phyloP scores from a whole-genome alignment of 1,140 invertebrate species.

The Eriosoma lanigerum region DNA sequence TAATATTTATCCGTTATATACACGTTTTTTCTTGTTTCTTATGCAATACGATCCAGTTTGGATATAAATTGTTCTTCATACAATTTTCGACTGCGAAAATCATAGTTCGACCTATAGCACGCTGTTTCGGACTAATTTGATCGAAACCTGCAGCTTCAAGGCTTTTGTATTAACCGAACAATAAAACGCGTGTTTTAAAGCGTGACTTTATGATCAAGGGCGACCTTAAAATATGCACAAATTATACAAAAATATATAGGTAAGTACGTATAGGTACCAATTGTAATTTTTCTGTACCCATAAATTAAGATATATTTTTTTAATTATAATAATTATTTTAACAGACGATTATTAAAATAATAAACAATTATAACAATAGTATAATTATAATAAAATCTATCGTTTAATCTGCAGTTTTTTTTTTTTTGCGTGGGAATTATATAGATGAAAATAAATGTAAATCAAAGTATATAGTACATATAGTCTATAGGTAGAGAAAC shows the following conservation, averaged over 20 bases:
- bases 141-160: neutral
- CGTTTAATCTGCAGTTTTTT: no score
- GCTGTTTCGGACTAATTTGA: conserved; percentile 16
- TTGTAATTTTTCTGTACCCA: conserved; percentile 14
- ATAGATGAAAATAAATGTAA: no score
- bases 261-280: neutral
- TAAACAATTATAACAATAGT: no score
- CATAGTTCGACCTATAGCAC: neutral
- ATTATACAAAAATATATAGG: conserved; percentile 2
- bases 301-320: neutral
- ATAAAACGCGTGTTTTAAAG: conserved; percentile 28
- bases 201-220: conserved; percentile 32
- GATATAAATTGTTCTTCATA: conserved; percentile 21
- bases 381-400: no score
- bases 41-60: conserved; percentile 2
- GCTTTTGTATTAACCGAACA: conserved; percentile 12
- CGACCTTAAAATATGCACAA: conserved; percentile 35
- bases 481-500: no score
- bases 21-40: neutral
- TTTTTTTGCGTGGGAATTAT: no score
- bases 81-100: neutral
- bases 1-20: no score
- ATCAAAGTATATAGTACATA: no score
- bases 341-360: conserved; percentile 12
- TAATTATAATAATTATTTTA: no score